Evolutionary conservation across 2,113 vertebrate species (phyloP).

Genomic region (Campylomormyrus numenius): DNA sequence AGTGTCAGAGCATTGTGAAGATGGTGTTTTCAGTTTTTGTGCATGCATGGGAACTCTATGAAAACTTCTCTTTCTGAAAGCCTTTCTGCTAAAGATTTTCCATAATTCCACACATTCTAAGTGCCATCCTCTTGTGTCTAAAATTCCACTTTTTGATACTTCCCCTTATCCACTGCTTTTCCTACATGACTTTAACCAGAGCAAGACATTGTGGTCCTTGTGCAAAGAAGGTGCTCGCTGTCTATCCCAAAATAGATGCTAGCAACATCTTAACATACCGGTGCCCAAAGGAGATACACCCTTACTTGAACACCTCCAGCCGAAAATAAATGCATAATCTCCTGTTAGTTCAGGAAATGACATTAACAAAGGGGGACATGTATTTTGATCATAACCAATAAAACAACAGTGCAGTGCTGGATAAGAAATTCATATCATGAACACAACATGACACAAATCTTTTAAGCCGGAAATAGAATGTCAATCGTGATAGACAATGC

Average conservation of each 20-base stretch:
- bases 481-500: neutral
- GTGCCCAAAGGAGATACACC: neutral
- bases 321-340: neutral
- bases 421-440: neutral
- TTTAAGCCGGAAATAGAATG: neutral
- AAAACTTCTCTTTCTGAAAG: neutral
- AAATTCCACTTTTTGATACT: neutral
- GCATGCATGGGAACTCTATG: neutral
- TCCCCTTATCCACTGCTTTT: neutral
- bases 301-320: neutral
- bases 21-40: neutral
- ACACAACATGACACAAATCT: neutral
- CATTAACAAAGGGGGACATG: neutral
- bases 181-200: neutral
- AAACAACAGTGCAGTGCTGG: neutral
- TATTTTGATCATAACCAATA: neutral
- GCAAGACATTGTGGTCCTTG: neutral
- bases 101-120: neutral
- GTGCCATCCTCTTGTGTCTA: neutral
- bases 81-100: neutral
- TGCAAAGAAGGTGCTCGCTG: neutral
- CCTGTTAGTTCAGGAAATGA: neutral
- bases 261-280: neutral
- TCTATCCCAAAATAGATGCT: neutral
- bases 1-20: neutral